Conservation (phyloP, 2,113 vertebrate genomes). For the Micronisus gabar region DNA sequence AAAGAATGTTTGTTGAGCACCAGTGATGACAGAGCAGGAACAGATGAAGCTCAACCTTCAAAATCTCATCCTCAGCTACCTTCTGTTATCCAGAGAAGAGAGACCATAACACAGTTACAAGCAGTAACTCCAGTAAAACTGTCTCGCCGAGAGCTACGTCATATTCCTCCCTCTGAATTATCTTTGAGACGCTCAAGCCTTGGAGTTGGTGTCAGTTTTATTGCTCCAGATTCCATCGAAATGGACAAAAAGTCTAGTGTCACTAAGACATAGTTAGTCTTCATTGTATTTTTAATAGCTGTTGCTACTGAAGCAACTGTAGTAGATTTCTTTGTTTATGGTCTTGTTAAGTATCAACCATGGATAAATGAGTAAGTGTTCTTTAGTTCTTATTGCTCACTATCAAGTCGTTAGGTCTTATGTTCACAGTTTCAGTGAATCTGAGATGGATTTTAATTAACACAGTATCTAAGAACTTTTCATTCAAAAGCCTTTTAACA, state of each 20-base stretch:
- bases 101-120: slow-evolving; percentile 22
- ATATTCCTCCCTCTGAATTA: slow-evolving; percentile 72
- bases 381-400: not conserved
- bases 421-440: not conserved
- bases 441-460: not conserved
- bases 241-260: slow-evolving; percentile 61
- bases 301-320: not conserved
- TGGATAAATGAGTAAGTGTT: not conserved
- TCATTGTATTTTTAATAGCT: not conserved
- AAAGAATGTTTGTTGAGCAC: not conserved
- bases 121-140: slow-evolving; percentile 72
- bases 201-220: slow-evolving; percentile 50
- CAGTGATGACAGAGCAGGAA: slow-evolving; percentile 25
- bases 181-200: slow-evolving; percentile 62
- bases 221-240: slow-evolving; percentile 78
- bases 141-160: slow-evolving; percentile 76
- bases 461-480: not conserved
- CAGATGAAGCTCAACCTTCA: not conserved
- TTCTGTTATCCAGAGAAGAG: slow-evolving; percentile 3
- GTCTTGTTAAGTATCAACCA: not conserved
- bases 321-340: not conserved
- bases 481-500: not conserved
- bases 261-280: slow-evolving; percentile 47
- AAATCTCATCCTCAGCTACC: slow-evolving; percentile 5
- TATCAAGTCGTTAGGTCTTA: not conserved